These are phyloP conservation scores for Phyllotis vaccarum DNA, from an alignment of 2,797 vertebrate species.

Conservation along the genomic window DNA sequence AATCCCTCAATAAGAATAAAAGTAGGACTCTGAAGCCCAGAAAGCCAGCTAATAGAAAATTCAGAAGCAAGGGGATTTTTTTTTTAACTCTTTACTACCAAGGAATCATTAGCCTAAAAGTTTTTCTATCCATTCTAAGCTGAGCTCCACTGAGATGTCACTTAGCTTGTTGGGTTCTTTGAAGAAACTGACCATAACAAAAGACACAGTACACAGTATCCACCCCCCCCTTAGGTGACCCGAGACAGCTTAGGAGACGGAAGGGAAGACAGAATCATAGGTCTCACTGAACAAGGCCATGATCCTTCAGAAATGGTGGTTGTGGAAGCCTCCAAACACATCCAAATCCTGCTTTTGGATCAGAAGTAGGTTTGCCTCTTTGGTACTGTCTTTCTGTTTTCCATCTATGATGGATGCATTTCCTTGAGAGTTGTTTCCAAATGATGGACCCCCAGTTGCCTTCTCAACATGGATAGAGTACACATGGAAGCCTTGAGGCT, in stretches of 20 bases:
- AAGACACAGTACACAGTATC: neutral
- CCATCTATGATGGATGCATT: neutral
- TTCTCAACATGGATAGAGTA: neutral
- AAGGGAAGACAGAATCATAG: neutral
- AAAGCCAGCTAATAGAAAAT: slow-evolving; percentile 55
- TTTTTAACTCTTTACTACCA: neutral
- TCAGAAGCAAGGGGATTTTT: slow-evolving; percentile 25
- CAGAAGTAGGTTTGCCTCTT: neutral
- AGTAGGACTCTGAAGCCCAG: slow-evolving; percentile 47
- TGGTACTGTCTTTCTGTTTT: neutral
- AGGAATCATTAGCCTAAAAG: slow-evolving; percentile 34
- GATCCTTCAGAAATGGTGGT: neutral
- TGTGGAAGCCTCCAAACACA: neutral
- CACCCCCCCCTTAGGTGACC: neutral
- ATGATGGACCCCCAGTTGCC: neutral
- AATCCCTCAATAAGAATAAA: slow-evolving; percentile 59
- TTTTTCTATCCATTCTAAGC: neutral
- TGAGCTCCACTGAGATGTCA: slow-evolving; percentile 27
- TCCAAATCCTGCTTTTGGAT: neutral
- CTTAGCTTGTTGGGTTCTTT: neutral
- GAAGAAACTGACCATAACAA: slow-evolving; percentile 36
- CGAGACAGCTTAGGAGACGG: neutral
- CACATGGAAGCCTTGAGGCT: neutral
- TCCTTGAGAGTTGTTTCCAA: neutral
- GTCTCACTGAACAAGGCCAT: neutral